Percentiles rank a stretch among this genome's conserved stretches.
Evolutionary conservation across 2,113 vertebrate species (phyloP).

Genomic region (Haemorhous mexicanus): DNA sequence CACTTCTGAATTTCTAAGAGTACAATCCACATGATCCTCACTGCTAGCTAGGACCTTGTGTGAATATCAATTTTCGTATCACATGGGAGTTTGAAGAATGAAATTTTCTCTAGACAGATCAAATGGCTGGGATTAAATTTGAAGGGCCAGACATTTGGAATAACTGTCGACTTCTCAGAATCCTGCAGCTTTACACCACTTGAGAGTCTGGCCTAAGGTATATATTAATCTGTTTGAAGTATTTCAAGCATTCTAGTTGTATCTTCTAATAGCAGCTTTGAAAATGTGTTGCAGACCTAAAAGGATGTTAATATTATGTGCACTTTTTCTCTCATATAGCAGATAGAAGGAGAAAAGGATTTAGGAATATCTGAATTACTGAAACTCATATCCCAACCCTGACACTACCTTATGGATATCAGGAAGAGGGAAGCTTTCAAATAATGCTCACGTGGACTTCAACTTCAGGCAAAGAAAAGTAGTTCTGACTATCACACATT

Average conservation of each 20-base stretch:
- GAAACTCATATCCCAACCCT: background rate
- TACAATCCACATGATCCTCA: background rate
- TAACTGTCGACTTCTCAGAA: background rate
- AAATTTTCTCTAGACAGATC: background rate
- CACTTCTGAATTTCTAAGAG: background rate
- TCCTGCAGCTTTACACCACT: background rate
- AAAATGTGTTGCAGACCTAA: background rate
- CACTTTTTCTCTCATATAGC: background rate
- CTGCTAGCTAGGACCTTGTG: background rate
- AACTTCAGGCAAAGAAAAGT: background rate
- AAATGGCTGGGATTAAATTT: background rate
- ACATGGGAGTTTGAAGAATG: background rate
- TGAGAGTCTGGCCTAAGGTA: background rate
- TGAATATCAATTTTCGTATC: background rate
- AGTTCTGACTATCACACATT: background rate
- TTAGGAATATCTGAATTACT: background rate
- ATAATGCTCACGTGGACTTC: background rate
- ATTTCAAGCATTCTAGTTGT: background rate
- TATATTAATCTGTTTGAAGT: background rate
- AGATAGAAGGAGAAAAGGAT: background rate
- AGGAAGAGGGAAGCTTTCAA: background rate
- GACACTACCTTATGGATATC: background rate
- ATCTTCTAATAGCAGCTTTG: background rate
- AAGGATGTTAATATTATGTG: background rate
- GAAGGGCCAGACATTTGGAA: background rate